Base-by-base conservation (phyloP, 2,113 vertebrate genomes). In the Monarcha castaneiventris region DNA sequence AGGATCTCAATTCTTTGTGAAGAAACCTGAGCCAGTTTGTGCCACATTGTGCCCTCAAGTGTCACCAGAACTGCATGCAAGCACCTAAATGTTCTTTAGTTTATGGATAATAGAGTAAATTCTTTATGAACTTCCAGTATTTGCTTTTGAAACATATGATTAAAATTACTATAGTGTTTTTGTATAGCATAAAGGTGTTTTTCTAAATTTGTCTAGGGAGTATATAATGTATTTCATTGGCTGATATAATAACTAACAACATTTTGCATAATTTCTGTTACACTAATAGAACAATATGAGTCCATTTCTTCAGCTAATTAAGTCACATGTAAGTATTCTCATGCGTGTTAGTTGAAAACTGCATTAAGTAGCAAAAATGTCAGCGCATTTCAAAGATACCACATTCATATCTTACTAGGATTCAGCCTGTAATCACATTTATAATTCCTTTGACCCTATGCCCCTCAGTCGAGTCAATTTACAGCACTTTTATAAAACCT, bases 231-330 rank as follows among this genome's bases (percentile, higher is more conserved):
- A 63, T 91, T 87, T 71, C 29, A 68, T 15, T 48, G 39, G 21
- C 7, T 86, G 63, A 71, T 39, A 66, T 25, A 77, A 52, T 75
- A 80, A 10, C 51, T 63, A 74, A 90, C 26, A 37, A 35, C 2
- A 4, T 59, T 89, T 92, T 61, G 21, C 33, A 67, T 93, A 15
- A 44, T 68, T 93, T 74, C 51, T 91, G 14, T 84, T 81, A 69
- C 26, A 74, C 43, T 82, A 62, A 71, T 67, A 56, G 56, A 92
- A 69, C 0, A 0, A 66, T 39, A 69, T 22, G 7, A 56, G n/a
- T n/a, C 52, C 35, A 54, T 78, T 94, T 90, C 54, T 94, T 73
- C 44, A 79, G 39, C 39, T 92, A 86, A 88, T 88, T 74, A 87
- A 92, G 52, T 81, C 59, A 54, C 20, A 29, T 43, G 5, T 11